Evolutionary conservation across 2,888 invertebrate genomes (phyloP).

Genomic region (Drosophila algonquin): DNA sequence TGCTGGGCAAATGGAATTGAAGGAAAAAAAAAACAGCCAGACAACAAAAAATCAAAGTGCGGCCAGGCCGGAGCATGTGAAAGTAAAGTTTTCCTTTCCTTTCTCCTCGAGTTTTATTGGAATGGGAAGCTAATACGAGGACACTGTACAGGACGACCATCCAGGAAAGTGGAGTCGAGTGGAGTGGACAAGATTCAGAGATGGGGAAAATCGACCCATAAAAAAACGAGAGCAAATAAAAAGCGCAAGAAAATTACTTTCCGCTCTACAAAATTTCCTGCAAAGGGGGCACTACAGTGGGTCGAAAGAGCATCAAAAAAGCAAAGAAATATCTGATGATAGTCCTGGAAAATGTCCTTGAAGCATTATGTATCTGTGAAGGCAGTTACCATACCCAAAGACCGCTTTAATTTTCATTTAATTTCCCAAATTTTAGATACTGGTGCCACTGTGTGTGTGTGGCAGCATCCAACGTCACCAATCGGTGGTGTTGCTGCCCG

Average conservation of each 20-base stretch:
- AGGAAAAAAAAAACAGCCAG: conserved; percentile 48
- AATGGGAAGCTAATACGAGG: conserved; percentile 42
- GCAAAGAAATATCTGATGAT: too few species aligned
- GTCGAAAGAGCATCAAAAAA: background rate
- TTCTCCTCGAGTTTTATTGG: conserved; percentile 22
- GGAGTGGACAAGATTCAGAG: conserved; percentile 4
- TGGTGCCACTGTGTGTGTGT: conserved; percentile 24
- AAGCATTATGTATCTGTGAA: background rate
- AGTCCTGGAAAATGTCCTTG: too few species aligned
- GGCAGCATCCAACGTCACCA: conserved; percentile 26
- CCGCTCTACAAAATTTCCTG: conserved; percentile 73
- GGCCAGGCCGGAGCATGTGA: conserved; percentile 64
- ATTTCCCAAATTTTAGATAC: too few species aligned
- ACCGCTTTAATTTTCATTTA: too few species aligned
- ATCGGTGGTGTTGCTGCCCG: conserved; percentile 3
- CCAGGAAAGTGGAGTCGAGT: background rate
- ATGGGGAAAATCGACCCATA: conserved; percentile 59
- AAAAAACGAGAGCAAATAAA: conserved; percentile 70
- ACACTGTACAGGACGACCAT: conserved; percentile 49
- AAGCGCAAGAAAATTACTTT: conserved; percentile 76
- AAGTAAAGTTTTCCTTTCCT: conserved; percentile 54
- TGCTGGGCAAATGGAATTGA: conserved; percentile 20
- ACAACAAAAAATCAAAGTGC: conserved; percentile 77
- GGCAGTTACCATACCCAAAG: background rate
- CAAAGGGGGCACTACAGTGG: conserved; percentile 22